Base-by-base conservation (phyloP, 2,797 vertebrate species). In the Mus spretus region DNA sequence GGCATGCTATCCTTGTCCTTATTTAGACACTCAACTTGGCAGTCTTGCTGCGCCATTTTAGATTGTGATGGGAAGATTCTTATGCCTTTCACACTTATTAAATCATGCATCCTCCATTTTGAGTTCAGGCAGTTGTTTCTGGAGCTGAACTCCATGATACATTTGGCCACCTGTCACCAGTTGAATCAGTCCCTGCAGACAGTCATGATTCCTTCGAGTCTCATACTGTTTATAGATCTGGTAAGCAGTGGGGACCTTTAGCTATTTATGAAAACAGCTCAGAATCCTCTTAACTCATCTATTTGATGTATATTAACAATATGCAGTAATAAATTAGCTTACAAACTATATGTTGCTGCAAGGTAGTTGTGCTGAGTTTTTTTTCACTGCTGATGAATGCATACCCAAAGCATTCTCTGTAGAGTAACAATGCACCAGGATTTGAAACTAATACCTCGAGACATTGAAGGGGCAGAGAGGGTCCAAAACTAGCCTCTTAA, bases 51-150 rank as follows among this genome's bases (percentile, higher is more conserved):
- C 37, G 87, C 59, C 70, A 31, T 31, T 94, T 90, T 91, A 92
- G 75, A 24, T 74, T 79, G 59, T 85, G 93, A 80, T 96, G 11
- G 2, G 8, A 91, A 85, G 57, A 47, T 20, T 61, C 9, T 84
- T 6, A 75, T 0, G 4, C 91, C 44, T 89, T 87, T 37, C 82
- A 89, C 19, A 85, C 22, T 86, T 67, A 50, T 3, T 75, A 96
- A 90, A 84, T 81, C 63, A 53, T 74, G 63, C 6, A 88, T 74
- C 87, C 77, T 91, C 34, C 85, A 95, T 96, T 96, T 97, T 96
- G 40, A 95, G 79, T 50, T 63, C 7, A 31, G 44, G 61, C 26
- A 59, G 50, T 65, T 92, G 81, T 55, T 93, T 84, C 81, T 81
- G 81, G 78, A 93, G 72, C 4, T 85, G n/a, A 92, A 28, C 93